Evolutionary conservation across 2,797 vertebrate genomes (phyloP), one percentile per base, ranked within the genome.

Genomic region (Sciurus carolinensis): DNA sequence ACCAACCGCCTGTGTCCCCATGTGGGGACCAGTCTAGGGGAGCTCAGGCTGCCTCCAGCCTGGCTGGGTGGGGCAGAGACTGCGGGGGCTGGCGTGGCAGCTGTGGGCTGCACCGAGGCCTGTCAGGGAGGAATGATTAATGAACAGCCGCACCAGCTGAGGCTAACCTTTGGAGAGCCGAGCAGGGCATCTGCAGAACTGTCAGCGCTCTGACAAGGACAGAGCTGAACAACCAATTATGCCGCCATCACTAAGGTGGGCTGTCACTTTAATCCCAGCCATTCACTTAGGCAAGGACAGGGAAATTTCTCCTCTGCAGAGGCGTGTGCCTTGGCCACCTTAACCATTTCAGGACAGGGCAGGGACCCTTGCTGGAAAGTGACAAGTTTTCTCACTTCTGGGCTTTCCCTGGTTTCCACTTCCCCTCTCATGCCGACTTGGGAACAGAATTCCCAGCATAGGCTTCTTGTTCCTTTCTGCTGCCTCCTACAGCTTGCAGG

Each of bases 161-260:
- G 99, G 99, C 99, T 99, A 99, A 99, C 99, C 99, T 99, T 99
- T 99, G 99, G 99, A 99, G 99, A 99, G 99, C 99, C 97, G 99
- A 99, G 99, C 99, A 99, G 99, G 99, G 99, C 99, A 99, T 99
- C 99, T 99, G 99, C 99, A 99, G 99, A 99, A 99, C 99, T 99
- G 99, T 99, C 99, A 99, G 99, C 98, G 99, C 99, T 99, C 99
- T 99, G 99, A 99, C 99, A 99, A 99, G 99, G 99, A 99, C 99
- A 99, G 99, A 99, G 99, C 99, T 99, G 99, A 99, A 99, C 99
- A 99, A 99, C 99, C 99, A 99, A 99, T 99, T 99, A 99, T 99
- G 99, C 99, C 99, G 99, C 99, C 99, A 99, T 99, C 99, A 99
- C 99, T 99, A 99, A 99, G 99, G 99, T 99, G 99, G 99, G 99